Percentiles rank a stretch among this genome's conserved stretches.
phyloP scores from a whole-genome alignment of 2,888 invertebrate genomes.

The Acholoe squamosa region DNA sequence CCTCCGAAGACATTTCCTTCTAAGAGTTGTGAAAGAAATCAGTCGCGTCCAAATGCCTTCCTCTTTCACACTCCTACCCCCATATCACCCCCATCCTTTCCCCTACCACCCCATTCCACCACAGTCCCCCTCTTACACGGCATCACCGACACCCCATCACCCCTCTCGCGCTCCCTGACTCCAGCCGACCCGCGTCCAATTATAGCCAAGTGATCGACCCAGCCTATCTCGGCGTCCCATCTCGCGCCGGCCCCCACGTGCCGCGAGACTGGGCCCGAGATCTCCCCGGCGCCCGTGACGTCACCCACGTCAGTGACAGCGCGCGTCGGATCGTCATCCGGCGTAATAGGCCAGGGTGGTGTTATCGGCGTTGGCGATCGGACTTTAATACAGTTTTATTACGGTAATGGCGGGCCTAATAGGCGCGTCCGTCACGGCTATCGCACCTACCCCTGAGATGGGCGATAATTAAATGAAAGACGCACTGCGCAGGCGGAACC shows the following conservation, averaged over 20 bases:
- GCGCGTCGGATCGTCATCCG: conserved; percentile 38
- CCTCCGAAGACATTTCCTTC: too few relatives aligned
- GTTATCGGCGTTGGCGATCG: not conserved
- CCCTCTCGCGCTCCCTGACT: conserved; percentile 31
- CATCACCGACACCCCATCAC: conserved; percentile 3
- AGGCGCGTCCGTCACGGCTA: conserved; percentile 36
- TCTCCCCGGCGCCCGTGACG: not conserved
- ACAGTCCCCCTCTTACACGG: not conserved
- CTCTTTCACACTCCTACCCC: not conserved
- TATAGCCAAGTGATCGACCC: conserved; percentile 55
- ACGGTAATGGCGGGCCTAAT: conserved; percentile 45
- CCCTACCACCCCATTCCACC: not conserved
- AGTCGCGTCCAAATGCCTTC: too few relatives aligned
- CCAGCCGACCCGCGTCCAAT: conserved; percentile 42
- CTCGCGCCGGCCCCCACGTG: conserved; percentile 39
- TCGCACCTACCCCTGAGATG: conserved; percentile 16
- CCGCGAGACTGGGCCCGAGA: conserved; percentile 40
- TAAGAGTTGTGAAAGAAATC: too few relatives aligned
- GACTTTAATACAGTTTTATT: conserved; percentile 54
- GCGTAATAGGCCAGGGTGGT: conserved; percentile 1
- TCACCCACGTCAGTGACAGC: conserved; percentile 48
- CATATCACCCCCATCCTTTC: not conserved
- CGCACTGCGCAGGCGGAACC: conserved; percentile 2
- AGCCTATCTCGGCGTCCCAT: conserved; percentile 35
- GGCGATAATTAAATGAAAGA: conserved; percentile 57